Conservation (phyloP, 2,888 invertebrate genomes). For the Heliconius cydno region DNA sequence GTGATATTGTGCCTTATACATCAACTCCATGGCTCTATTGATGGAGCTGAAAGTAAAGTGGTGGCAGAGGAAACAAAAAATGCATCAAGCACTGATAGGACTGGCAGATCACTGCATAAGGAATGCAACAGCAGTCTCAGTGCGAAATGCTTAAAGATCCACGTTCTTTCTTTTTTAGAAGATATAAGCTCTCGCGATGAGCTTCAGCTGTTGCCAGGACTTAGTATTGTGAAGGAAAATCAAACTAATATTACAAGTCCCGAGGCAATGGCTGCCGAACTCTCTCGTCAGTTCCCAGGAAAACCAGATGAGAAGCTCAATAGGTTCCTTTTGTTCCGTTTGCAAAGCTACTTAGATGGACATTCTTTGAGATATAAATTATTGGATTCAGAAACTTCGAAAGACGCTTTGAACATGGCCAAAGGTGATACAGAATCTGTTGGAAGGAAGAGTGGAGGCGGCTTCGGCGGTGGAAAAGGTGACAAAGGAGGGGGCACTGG, state of each 20-base stretch:
- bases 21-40: conserved; percentile 53
- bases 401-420: conserved; percentile 81
- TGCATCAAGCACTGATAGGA: conserved; percentile 56
- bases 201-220: conserved; percentile 87
- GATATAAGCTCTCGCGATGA: conserved; percentile 88
- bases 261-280: conserved; percentile 86
- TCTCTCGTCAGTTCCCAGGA: conserved; percentile 90
- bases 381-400: conserved; percentile 85
- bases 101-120: conserved; percentile 70
- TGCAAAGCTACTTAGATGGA: conserved; percentile 88
- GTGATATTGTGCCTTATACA: conserved; percentile 60
- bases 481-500: conserved; percentile 72
- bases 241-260: conserved; percentile 76
- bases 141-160: conserved; percentile 90
- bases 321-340: conserved; percentile 86
- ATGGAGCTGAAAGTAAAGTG: conserved; percentile 61
- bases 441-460: conserved; percentile 75
- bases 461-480: conserved; percentile 69
- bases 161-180: conserved; percentile 90
- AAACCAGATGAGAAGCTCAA: conserved; percentile 90
- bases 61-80: conserved; percentile 51
- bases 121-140: conserved; percentile 79
- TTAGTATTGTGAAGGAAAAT: conserved; percentile 89
- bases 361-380: conserved; percentile 89
- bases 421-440: conserved; percentile 72